Percentiles rank a stretch among this genome's conserved stretches.
phyloP scores from a whole-genome alignment of 2,113 vertebrate genomes.

The Sialia sialis region DNA sequence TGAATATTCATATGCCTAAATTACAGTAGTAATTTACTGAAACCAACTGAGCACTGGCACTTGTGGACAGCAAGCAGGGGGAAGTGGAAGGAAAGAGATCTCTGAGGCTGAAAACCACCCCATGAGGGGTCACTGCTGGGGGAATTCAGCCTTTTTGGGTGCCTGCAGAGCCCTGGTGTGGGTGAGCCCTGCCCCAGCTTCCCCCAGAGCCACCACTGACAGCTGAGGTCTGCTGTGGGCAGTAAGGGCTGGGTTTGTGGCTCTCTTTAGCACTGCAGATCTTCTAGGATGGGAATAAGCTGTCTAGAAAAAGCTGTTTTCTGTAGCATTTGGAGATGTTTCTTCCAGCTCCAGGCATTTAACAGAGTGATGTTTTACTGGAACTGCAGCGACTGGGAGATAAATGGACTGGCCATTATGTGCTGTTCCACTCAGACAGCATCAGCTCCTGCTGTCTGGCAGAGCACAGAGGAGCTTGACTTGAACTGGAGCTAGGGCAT shows the following conservation, averaged over 20 bases:
- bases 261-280: not conserved
- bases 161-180: not conserved
- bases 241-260: not conserved
- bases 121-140: not conserved
- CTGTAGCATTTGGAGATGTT: not conserved
- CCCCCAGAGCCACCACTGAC: not conserved
- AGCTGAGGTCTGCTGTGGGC: not conserved
- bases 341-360: conserved; percentile 2
- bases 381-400: conserved; percentile 8
- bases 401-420: conserved; percentile 36
- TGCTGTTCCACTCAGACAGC: conserved; percentile 26
- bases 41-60: not conserved
- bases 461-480: not conserved
- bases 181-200: not conserved
- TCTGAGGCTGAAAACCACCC: not conserved
- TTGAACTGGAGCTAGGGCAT: not conserved
- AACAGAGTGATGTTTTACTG: conserved; percentile 41
- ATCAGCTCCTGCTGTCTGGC: conserved; percentile 29
- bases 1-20: not conserved
- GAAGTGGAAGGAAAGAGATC: not conserved
- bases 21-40: conserved; percentile 7
- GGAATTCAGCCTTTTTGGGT: not conserved
- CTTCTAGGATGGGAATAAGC: not conserved
- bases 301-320: not conserved
- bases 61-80: not conserved